Conservation (phyloP, 2,797 vertebrate species). For the Fratercula arctica region DNA sequence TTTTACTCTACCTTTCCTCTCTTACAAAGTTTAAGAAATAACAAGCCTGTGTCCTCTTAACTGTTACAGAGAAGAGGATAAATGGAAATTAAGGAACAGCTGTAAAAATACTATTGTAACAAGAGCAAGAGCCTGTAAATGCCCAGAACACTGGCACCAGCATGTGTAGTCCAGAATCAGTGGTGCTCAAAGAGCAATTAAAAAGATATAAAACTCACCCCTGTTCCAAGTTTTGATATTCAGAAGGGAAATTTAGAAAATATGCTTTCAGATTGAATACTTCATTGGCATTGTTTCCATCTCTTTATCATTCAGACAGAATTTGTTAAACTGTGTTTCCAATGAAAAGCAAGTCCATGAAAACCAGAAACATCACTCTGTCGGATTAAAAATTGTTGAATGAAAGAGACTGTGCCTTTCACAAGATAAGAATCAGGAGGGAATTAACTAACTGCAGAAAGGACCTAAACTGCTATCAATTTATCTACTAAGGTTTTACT, state of each 20-base stretch:
- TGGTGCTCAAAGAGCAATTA: not conserved
- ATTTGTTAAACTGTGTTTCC: constrained; percentile 15
- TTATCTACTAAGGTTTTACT: not conserved
- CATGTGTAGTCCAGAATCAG: not conserved
- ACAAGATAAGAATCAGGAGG: not conserved
- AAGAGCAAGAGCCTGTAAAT: not conserved
- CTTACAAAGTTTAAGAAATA: not conserved
- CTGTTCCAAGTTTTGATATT: not conserved
- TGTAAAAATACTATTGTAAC: not conserved
- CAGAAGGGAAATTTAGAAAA: not conserved
- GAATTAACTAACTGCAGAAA: not conserved
- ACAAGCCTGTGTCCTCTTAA: not conserved
- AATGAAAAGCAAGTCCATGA: not conserved
- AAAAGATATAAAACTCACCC: not conserved
- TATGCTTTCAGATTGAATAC: not conserved
- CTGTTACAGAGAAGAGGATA: not conserved
- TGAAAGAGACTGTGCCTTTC: not conserved
- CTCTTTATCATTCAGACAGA: constrained; percentile 3
- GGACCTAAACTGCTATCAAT: not conserved
- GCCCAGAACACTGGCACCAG: not conserved
- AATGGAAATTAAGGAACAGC: not conserved
- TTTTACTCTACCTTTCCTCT: not conserved
- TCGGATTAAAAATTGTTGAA: constrained; percentile 6
- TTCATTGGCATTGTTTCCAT: not conserved
- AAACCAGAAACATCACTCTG: not conserved